Evolutionary conservation across 2,113 vertebrate species (phyloP), one percentile per base, ranked within the genome.

Genomic region (Proteles cristata): DNA sequence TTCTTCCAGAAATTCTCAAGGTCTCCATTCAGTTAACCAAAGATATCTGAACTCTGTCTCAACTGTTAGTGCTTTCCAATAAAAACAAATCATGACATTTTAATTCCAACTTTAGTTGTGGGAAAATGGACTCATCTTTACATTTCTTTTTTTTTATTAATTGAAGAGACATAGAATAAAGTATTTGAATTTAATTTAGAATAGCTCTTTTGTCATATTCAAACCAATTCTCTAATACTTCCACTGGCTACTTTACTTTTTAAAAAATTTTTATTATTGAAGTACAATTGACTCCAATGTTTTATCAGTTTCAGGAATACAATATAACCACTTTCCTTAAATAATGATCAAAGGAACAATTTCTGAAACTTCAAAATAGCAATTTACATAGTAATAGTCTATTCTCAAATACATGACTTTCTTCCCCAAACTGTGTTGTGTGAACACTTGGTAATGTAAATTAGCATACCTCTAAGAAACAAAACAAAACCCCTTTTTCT

Each of bases 41-140:
- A 96, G 50, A 89, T 61, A 88, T 43, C 71, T 91, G 45, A 97
- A 93, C 31, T 86, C 53, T 77, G 25, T 55, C 88, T 96, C 95
- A 93, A 84, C 45, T 50, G 79, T 96, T 90, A 71, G 55, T 90
- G 63, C 39, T 84, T 87, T 90, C 92, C 43, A 96, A 86, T 71
- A 92, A 97, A 96, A 95, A 96, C 69, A 93, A 96, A 94, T 85
- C 55, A 63, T 28, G 71, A 82, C 71, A 92, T 55, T 97, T 95
- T 85, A 90, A 98, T 55, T 65, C 86, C 33, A 88, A 93, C 23
- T 26, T 89, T 69, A 87, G 45, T 4, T 90, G 35, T 55, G 82
- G 81, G 68, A 90, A 97, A 96, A 92, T 11, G 33, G 81, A 58
- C 14, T 90, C 55, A 81, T 16, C 80, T 94, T 94, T 94, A 45